These are phyloP conservation scores for Rhabdophis nuchalis DNA, from an alignment of 2,797 vertebrate genomes.

Conservation along the genomic window DNA sequence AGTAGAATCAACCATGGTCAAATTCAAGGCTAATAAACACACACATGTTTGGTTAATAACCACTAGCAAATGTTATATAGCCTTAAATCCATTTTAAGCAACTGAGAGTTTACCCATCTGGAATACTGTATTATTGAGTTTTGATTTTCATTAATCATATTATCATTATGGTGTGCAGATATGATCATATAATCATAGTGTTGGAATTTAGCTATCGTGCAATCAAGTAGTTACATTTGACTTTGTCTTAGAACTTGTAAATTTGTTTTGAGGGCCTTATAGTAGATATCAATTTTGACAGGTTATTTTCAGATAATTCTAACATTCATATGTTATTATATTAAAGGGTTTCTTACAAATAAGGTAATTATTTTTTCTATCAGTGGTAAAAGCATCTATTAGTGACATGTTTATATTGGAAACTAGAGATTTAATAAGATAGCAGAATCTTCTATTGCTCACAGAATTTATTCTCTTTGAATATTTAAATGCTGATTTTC, in stretches of 20 bases:
- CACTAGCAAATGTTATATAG: conserved; percentile 14
- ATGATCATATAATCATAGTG: conserved; percentile 4
- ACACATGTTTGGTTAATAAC: neutral
- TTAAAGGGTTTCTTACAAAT: neutral
- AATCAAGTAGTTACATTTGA: conserved; percentile 26
- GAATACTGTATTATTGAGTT: conserved; percentile 27
- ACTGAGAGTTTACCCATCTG: neutral
- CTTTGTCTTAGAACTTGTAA: conserved; percentile 25
- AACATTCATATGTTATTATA: neutral
- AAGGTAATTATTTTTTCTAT: neutral
- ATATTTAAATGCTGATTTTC: neutral
- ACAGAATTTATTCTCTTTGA: neutral
- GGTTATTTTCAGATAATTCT: neutral
- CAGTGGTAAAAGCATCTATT: neutral
- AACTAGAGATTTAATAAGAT: neutral
- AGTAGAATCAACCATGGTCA: neutral
- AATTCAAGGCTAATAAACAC: conserved; percentile 26
- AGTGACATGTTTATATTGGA: neutral
- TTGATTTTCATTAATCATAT: conserved; percentile 34
- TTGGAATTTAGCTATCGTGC: conserved; percentile 23
- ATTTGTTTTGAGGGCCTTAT: neutral
- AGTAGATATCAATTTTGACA: neutral
- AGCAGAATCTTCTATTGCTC: neutral
- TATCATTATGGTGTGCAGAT: conserved; percentile 30
- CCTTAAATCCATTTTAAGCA: conserved; percentile 4